These are phyloP conservation scores for Tuberolachnus salignus DNA, from an alignment of 2,888 invertebrate genomes.

Conservation along the genomic window DNA sequence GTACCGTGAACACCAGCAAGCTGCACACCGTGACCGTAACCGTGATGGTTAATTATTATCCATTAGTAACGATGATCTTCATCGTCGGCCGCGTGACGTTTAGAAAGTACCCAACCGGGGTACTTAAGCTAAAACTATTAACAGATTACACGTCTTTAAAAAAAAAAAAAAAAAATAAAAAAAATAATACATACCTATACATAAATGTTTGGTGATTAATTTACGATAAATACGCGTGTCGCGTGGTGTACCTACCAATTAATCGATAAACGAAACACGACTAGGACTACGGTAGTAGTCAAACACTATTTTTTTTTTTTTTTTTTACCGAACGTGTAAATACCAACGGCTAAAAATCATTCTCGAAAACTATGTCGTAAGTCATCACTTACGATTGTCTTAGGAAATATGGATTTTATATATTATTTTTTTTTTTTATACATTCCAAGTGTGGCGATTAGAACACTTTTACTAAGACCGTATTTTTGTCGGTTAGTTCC, in stretches of 20 bases:
- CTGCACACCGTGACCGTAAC: constrained; percentile 29
- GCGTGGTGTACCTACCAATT: too few relatives aligned
- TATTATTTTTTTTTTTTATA: too few relatives aligned
- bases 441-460: too few relatives aligned
- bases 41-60: constrained; percentile 51
- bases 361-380: too few relatives aligned
- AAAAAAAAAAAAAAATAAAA: constrained; percentile 26
- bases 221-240: constrained; percentile 15
- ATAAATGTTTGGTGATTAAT: constrained; percentile 25
- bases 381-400: too few relatives aligned
- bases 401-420: too few relatives aligned
- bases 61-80: constrained; percentile 52
- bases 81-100: constrained; percentile 37
- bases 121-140: constrained; percentile 40
- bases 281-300: background rate
- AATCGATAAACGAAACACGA: too few relatives aligned
- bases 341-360: too few relatives aligned
- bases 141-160: constrained; percentile 27
- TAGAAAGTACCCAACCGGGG: constrained; percentile 47
- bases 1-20: background rate
- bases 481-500: too few relatives aligned
- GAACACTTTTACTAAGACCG: too few relatives aligned
- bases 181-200: too few relatives aligned
- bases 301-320: background rate
- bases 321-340: too few relatives aligned